Percentiles rank a stretch among this genome's conserved stretches.
Evolutionary conservation across 1,140 invertebrate genomes (phyloP).

Genomic region (Halictus rubicundus): DNA sequence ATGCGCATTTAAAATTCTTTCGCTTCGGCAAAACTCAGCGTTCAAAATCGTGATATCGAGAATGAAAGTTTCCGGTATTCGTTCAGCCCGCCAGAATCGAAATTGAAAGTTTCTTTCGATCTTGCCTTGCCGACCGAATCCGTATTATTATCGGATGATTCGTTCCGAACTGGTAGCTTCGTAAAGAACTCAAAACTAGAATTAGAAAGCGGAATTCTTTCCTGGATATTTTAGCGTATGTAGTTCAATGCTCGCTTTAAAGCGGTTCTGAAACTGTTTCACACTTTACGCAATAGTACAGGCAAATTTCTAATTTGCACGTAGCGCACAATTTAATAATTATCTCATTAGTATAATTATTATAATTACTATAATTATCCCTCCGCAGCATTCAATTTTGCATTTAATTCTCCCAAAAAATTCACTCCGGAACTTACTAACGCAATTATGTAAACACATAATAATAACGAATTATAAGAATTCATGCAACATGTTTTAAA

Average conservation of each 20-base stretch:
- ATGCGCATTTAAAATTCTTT: neutral
- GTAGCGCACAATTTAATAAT: neutral
- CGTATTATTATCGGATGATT: constrained; percentile 32
- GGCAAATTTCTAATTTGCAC: neutral
- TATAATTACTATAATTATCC: too few species aligned
- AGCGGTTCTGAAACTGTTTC: neutral
- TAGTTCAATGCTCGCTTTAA: neutral
- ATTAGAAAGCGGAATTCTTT: constrained; percentile 35
- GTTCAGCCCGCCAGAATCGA: neutral
- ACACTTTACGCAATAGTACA: neutral
- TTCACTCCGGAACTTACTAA: neutral
- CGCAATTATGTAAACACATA: too few species aligned
- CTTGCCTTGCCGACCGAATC: constrained; percentile 12
- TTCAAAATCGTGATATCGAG: neutral
- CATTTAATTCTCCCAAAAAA: neutral
- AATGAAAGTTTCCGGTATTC: constrained; percentile 5
- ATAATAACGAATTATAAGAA: too few species aligned
- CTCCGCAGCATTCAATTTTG: neutral
- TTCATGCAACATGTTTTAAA: too few species aligned
- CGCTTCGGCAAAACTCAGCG: too few species aligned
- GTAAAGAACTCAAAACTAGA: constrained; percentile 10
- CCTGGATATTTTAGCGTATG: neutral
- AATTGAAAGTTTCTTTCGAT: constrained; percentile 24
- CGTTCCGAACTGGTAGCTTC: constrained; percentile 17
- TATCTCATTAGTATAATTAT: too few species aligned